phyloP scores from a whole-genome alignment of 2,888 invertebrate species.

The Balanococcus diminutus region DNA sequence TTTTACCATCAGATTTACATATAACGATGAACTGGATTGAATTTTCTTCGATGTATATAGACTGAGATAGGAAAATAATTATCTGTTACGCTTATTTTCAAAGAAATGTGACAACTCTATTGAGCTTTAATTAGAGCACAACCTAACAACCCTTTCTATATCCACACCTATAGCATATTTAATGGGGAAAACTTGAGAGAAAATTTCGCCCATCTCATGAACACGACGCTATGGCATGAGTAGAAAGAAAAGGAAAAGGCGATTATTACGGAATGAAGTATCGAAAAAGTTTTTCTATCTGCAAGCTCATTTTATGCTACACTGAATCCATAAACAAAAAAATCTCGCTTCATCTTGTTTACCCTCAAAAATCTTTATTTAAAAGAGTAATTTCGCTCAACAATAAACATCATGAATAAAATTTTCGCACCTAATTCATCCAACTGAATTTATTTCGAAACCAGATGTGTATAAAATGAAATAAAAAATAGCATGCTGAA shows the following conservation, averaged over 20 bases:
- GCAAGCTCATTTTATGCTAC: conserved; percentile 7
- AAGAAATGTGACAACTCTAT: too few species aligned
- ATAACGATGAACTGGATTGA: too few species aligned
- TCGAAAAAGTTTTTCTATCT: not conserved
- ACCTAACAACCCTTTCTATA: too few species aligned
- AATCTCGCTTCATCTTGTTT: not conserved
- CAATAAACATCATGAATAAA: not conserved
- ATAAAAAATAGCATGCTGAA: not conserved
- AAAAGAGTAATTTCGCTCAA: not conserved
- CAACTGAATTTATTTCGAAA: not conserved
- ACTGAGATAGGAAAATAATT: too few species aligned
- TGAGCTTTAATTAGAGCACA: too few species aligned
- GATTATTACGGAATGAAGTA: conserved; percentile 14
- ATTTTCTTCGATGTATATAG: too few species aligned
- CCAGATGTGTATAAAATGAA: not conserved
- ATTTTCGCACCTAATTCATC: not conserved
- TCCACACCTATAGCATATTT: not conserved
- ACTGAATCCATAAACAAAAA: not conserved
- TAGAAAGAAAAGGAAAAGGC: not conserved
- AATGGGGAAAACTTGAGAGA: not conserved
- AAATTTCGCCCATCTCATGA: not conserved
- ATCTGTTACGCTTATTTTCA: too few species aligned
- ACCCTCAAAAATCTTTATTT: not conserved
- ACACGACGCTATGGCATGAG: not conserved
- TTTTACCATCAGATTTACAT: too few species aligned